Evolutionary conservation across 2,888 invertebrate species (phyloP).

Genomic region (Pasiphila rectangulata): DNA sequence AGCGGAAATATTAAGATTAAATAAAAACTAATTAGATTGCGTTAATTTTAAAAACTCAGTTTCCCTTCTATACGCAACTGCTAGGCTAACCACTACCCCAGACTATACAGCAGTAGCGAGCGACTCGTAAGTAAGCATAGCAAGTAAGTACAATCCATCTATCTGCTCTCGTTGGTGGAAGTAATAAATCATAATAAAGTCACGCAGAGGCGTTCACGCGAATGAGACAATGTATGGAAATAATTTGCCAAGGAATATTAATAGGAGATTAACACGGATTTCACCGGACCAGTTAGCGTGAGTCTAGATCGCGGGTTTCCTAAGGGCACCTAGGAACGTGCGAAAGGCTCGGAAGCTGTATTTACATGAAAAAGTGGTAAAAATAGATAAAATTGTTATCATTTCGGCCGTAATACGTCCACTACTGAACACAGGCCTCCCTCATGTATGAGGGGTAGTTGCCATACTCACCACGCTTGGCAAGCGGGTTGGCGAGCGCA

Average conservation of each 20-base stretch:
- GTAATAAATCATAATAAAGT: slow-evolving; percentile 28
- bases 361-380: no score
- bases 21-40: neutral
- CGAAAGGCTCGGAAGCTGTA: no score
- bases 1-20: no score
- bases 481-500: no score
- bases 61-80: slow-evolving; percentile 9
- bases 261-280: slow-evolving; percentile 3
- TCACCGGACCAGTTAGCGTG: neutral
- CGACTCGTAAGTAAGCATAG: slow-evolving; percentile 11
- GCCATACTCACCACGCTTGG: no score
- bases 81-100: slow-evolving; percentile 1
- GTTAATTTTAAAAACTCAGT: neutral
- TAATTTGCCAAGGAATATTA: slow-evolving; percentile 10
- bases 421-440: no score
- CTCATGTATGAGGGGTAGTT: no score
- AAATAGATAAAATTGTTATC: no score
- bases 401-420: no score
- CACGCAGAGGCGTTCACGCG: slow-evolving; percentile 25
- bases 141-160: slow-evolving; percentile 29
- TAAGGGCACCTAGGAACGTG: neutral
- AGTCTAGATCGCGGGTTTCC: neutral
- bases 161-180: slow-evolving; percentile 22
- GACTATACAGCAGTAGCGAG: slow-evolving; percentile 7
- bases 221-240: slow-evolving; percentile 17